Base-by-base conservation (phyloP, 2,888 invertebrate species). In the Pardosa pseudoannulata region DNA sequence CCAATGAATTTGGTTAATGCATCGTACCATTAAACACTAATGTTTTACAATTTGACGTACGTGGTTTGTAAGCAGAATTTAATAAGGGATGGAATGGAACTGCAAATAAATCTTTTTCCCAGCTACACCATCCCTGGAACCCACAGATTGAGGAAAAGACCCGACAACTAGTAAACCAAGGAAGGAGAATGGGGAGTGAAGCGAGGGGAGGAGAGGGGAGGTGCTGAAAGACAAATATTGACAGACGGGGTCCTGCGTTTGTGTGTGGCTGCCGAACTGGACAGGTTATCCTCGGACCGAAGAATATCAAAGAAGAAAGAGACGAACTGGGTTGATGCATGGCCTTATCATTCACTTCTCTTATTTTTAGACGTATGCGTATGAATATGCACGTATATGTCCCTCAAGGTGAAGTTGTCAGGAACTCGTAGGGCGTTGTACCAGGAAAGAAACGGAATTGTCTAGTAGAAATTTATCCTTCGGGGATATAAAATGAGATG, bases 221-320 rank as follows among this genome's bases (percentile, higher is more conserved):
- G 19, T 19, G 19, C 23, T n/a, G 56, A 19, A 56, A 56, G 56
- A 56, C 56, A 56, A 56, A 56, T 56, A 56, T 56, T 56, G 56
- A 56, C 56, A 56, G 56, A 56, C 23, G 56, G 56, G 56, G 56
- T 46, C 56, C 56, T 56, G 23, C 56, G 56, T 56, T 56, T 56
- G 56, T 56, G 56, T 6, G 56, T 23, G 56, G 56, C 56, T 56
- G 56, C 56, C 56, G 56, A 56, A 56, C 56, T 56, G 56, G 56
- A 56, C 56, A 56, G 56, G 56, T 56, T 56, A 56, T 19, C 56
- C 56, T 23, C 56, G 56, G 56, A 23, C 23, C 16, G 56, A 56
- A 56, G 56, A 56, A 56, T 56, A 23, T 16, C 56, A 23, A 5
- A 36, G 36, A 56, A 23, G 23, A 23, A 56, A 56, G 6, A 56